Base-by-base conservation (phyloP, 2,888 invertebrate genomes). In the Charanyca ferruginea region DNA sequence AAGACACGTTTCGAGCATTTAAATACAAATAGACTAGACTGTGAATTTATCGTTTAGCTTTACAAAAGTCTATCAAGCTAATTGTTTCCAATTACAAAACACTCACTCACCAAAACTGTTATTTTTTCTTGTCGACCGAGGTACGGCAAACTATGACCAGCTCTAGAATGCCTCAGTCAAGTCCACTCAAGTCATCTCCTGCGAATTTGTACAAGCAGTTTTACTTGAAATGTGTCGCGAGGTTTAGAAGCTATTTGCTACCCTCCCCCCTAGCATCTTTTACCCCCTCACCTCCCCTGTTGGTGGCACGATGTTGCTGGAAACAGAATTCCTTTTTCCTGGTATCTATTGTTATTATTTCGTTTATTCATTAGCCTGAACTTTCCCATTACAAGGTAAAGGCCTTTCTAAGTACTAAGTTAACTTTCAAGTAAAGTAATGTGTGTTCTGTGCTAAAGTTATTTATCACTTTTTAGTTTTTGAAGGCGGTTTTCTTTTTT, bases 261-360 rank as follows among this genome's bases (percentile, higher is more conserved):
- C 32, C 51, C 42, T 25, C 32, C 23, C 54, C 23, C 20, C 3
- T 16, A 45, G 8, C 7, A 35, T 8, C 25, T 20, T 16, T 18
- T 16, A 22, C 48, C 54, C 51, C 60, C 20, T 42, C 41, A 44
- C 51, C 62, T 13, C 32, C 53, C 35, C 72, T 67, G 74, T 66
- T 74, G 73, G 82, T 77, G 67, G 68, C 57, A 57, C 68, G 53
- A 79, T 70, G 81, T 65, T 68, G 67, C 54, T 69, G 54, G 83
- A 81, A 79, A 79, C 79, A 69, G 77, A 83, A 82, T 79, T 83
- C 73, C 69, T 70, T 75, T 58, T 72, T 70, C 65, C 70, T 49
- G 44, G 53, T 44, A 61, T 32, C 32, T 2, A 32, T 57, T 44
- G 58, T 18, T 65, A 53, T 20, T 52, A 66, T 79, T 55, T 74